These are phyloP conservation scores for Illadopsis cleaveri DNA, from an alignment of 2,113 vertebrate species.

Conservation along the genomic window DNA sequence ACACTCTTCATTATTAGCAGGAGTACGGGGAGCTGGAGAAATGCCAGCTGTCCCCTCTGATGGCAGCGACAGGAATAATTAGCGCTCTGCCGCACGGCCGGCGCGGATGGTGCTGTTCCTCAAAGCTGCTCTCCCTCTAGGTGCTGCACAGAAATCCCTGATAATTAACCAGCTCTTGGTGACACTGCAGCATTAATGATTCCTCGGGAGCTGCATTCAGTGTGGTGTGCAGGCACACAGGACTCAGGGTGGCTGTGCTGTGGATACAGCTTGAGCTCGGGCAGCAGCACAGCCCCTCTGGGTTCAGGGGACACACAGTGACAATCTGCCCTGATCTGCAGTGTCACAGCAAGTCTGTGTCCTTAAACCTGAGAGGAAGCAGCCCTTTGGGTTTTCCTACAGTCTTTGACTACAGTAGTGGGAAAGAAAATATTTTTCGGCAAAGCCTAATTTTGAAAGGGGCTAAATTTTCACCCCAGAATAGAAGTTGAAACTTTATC, in stretches of 20 bases:
- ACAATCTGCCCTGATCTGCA: accelerated
- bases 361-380: neutral
- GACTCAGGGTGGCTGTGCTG: neutral
- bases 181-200: neutral
- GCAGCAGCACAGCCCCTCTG: neutral
- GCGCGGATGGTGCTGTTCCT: neutral
- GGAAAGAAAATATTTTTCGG: neutral
- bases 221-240: neutral
- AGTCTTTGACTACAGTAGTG: neutral
- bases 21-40: conserved; percentile 10
- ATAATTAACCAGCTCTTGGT: conserved; percentile 11
- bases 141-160: neutral
- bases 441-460: neutral
- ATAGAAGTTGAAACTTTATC: neutral
- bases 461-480: neutral
- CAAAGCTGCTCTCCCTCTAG: conserved; percentile 6
- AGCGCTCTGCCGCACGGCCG: neutral
- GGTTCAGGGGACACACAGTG: accelerated
- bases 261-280: neutral
- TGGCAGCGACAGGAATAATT: conserved; percentile 41
- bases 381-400: neutral
- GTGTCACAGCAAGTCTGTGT: neutral
- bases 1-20: neutral
- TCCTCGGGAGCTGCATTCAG: neutral
- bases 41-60: conserved; percentile 36